Conservation (phyloP, 1,140 invertebrate genomes). For the Brachionus koreanus region DNA sequence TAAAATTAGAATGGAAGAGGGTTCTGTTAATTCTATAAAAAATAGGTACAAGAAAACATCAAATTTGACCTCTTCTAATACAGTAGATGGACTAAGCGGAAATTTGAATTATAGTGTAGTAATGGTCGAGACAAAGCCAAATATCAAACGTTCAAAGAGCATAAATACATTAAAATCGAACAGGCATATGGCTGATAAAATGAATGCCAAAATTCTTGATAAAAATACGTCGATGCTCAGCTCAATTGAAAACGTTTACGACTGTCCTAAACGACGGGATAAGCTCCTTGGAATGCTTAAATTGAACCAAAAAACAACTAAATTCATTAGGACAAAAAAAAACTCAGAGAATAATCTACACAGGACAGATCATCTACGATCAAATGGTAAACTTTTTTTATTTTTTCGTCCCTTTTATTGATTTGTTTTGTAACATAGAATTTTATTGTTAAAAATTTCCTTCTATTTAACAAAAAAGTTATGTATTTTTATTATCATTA, state of each 20-base stretch:
- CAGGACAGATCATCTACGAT: neutral
- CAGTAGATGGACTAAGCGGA: neutral
- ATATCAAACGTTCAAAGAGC: constrained; percentile 11
- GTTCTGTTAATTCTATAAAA: neutral
- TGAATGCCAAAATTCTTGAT: neutral
- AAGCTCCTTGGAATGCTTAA: neutral
- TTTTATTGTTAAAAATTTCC: no score
- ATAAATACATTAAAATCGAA: neutral
- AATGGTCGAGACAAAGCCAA: neutral
- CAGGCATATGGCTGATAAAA: neutral
- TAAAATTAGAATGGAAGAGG: neutral
- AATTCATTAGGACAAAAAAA: neutral
- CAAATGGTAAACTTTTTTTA: neutral
- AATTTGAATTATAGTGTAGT: neutral
- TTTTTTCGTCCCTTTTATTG: no score
- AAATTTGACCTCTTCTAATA: neutral
- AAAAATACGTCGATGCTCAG: neutral
- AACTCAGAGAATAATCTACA: neutral
- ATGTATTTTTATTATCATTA: no score
- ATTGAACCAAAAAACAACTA: neutral
- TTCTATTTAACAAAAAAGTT: no score
- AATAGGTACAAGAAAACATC: neutral
- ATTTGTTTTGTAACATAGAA: no score
- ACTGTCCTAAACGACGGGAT: neutral
- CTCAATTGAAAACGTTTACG: neutral